Conservation (phyloP, 2,113 vertebrate species). For the Agelaius phoeniceus region DNA sequence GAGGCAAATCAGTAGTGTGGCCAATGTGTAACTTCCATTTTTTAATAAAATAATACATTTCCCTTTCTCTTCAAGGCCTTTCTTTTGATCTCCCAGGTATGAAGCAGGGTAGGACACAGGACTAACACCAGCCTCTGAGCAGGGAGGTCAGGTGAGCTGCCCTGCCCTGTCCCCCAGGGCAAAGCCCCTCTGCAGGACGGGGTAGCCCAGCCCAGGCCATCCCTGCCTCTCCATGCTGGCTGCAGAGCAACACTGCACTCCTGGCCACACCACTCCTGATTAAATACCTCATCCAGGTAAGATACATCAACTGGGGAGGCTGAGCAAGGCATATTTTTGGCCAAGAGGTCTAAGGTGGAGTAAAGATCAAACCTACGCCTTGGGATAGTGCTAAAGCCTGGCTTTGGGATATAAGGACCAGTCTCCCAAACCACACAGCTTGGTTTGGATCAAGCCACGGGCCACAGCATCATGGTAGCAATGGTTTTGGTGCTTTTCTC, state of each 20-base stretch:
- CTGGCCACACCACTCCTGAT: background rate
- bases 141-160: background rate
- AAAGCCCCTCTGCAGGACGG: background rate
- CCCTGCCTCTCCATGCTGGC: background rate
- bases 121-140: background rate
- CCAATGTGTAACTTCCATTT: background rate
- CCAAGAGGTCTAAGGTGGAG: background rate
- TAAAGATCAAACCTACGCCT: background rate
- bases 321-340: rapidly evolving
- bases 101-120: background rate
- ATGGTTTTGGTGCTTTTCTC: background rate
- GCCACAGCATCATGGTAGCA: background rate
- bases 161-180: background rate
- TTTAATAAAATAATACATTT: background rate
- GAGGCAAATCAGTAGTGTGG: background rate
- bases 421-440: background rate
- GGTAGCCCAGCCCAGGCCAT: background rate
- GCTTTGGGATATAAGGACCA: background rate
- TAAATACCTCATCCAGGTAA: background rate
- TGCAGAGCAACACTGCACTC: background rate
- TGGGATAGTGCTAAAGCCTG: background rate
- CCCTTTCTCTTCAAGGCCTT: background rate
- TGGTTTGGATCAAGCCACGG: background rate
- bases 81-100: background rate
- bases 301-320: background rate